phyloP scores from a whole-genome alignment of 2,113 vertebrate species.

The Lophius piscatorius region DNA sequence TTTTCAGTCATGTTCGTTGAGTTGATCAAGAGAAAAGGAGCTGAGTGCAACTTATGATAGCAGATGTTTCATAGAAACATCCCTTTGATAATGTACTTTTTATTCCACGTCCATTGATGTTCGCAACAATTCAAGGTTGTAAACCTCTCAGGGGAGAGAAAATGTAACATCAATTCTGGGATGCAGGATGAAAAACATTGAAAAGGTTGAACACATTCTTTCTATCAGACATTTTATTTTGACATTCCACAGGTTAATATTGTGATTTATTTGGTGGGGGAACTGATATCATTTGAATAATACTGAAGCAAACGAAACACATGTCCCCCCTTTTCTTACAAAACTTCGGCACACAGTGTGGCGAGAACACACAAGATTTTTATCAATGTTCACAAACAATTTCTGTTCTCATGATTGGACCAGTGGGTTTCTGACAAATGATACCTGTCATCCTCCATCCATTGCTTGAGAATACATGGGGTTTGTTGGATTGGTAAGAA shows the following conservation, averaged over 20 bases:
- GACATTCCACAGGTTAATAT: constrained; percentile 57
- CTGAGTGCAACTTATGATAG: constrained; percentile 61
- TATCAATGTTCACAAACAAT: constrained; percentile 77
- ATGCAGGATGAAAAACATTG: constrained; percentile 50
- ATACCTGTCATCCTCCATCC: constrained; percentile 79
- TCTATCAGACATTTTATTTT: constrained; percentile 40
- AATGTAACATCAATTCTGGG: constrained; percentile 59
- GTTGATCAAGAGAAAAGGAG: constrained; percentile 67
- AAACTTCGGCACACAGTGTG: too few relatives aligned
- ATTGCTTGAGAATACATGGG: constrained; percentile 74
- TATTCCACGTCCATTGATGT: constrained; percentile 61
- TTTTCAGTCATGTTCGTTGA: constrained; percentile 35
- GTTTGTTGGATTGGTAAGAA: constrained; percentile 73
- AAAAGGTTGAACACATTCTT: constrained; percentile 63
- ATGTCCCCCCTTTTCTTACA: constrained; percentile 20
- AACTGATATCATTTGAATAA: constrained; percentile 61
- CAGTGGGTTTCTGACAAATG: constrained; percentile 78
- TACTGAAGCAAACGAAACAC: constrained; percentile 21
- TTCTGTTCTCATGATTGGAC: constrained; percentile 73
- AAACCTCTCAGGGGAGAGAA: constrained; percentile 62
- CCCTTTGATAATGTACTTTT: constrained; percentile 68
- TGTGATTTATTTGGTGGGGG: constrained; percentile 33
- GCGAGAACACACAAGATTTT: constrained; percentile 70
- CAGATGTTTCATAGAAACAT: constrained; percentile 70
- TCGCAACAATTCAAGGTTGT: constrained; percentile 74